A percentile compares a stretch with the other conserved stretches of the same genome.
phyloP scores from a whole-genome alignment of 2,888 invertebrate species.

The Eurytoma californica region DNA sequence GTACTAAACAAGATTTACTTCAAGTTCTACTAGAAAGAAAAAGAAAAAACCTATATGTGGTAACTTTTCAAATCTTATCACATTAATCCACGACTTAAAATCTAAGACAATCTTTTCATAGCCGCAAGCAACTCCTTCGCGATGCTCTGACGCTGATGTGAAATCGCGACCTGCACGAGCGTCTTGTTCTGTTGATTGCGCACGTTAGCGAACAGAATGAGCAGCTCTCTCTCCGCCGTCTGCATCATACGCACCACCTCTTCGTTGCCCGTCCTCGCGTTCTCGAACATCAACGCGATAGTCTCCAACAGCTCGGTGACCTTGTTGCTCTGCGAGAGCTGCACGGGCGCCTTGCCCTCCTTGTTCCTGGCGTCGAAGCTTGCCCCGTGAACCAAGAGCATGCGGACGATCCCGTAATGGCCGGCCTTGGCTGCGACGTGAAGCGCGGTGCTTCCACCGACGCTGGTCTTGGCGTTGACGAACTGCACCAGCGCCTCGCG shows the following conservation, averaged over 20 bases:
- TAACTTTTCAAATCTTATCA: too few relatives aligned
- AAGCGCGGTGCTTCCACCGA: conserved; percentile 52
- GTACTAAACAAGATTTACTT: too few relatives aligned
- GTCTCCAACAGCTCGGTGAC: conserved; percentile 57
- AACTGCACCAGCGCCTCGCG: conserved; percentile 53
- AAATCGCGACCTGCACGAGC: conserved; percentile 55
- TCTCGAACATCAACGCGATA: conserved; percentile 55
- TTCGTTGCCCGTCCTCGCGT: conserved; percentile 53
- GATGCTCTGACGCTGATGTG: conserved; percentile 50
- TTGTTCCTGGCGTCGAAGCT: conserved; percentile 55
- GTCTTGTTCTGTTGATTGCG: conserved; percentile 58
- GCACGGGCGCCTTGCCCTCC: conserved; percentile 58
- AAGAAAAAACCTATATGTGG: too few relatives aligned
- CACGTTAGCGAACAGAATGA: conserved; percentile 56
- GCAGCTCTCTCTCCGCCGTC: conserved; percentile 51
- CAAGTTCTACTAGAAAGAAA: too few relatives aligned
- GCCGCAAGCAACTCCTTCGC: neutral
- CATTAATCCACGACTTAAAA: too few relatives aligned
- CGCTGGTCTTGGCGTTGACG: conserved; percentile 58
- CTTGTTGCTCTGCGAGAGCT: conserved; percentile 53
- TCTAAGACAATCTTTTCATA: too few relatives aligned
- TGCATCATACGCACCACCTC: conserved; percentile 52
- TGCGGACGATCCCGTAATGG: conserved; percentile 53
- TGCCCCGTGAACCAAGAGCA: conserved; percentile 57
- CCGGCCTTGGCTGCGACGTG: conserved; percentile 59